Evolutionary conservation across 2,797 vertebrate genomes (phyloP).

Genomic region (Bovichtus variegatus): DNA sequence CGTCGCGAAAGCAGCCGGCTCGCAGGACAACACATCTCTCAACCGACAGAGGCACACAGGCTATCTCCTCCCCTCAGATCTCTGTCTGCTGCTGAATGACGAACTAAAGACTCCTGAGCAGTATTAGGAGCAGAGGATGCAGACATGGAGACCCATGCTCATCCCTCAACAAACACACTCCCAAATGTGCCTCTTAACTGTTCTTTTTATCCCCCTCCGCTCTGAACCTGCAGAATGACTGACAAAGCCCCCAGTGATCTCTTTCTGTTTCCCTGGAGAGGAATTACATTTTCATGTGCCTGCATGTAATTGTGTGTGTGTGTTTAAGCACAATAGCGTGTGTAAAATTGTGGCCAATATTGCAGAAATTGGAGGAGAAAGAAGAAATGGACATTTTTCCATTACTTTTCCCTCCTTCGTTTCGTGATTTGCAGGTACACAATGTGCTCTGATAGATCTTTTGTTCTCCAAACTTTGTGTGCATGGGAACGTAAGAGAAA

Average conservation of each 20-base stretch:
- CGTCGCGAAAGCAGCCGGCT: slow-evolving; percentile 46
- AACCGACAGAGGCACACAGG: slow-evolving; percentile 39
- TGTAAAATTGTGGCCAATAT: slow-evolving; percentile 20
- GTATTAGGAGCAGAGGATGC: slow-evolving; percentile 13
- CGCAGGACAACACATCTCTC: slow-evolving; percentile 55
- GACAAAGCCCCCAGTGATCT: slow-evolving; percentile 52
- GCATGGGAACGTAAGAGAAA: slow-evolving; percentile 50
- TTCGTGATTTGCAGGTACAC: slow-evolving; percentile 45
- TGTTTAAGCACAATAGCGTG: slow-evolving; percentile 45
- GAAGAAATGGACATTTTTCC: slow-evolving; percentile 30
- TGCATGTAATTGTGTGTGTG: slow-evolving; percentile 37
- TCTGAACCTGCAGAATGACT: slow-evolving; percentile 47
- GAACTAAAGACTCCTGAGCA: slow-evolving; percentile 48
- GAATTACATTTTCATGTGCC: slow-evolving; percentile 56
- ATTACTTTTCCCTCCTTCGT: slow-evolving; percentile 28
- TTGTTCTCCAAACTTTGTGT: slow-evolving; percentile 28
- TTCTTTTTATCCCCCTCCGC: slow-evolving; percentile 45
- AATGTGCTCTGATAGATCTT: slow-evolving; percentile 59
- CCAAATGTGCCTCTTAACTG: slow-evolving; percentile 46
- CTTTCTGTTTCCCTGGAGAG: slow-evolving; percentile 34
- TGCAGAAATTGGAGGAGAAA: slow-evolving; percentile 22
- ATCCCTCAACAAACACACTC: slow-evolving; percentile 62
- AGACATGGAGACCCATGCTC: slow-evolving; percentile 52
- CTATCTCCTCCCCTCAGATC: slow-evolving; percentile 56
- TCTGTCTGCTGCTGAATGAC: slow-evolving; percentile 65